Conservation (phyloP, 2,888 invertebrate genomes). For the Argyresthia goedartella region DNA sequence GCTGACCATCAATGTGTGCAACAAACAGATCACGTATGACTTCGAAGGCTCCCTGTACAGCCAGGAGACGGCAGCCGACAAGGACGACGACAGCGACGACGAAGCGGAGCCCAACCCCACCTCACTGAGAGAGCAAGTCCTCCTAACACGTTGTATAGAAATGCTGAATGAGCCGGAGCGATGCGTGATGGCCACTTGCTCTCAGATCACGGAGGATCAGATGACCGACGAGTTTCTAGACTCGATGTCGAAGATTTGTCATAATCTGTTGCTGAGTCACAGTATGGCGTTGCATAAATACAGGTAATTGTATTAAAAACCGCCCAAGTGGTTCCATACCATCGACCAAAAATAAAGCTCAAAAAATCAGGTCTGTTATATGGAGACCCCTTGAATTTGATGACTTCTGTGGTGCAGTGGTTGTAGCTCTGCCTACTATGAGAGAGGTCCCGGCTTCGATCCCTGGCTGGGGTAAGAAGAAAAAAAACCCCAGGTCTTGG, state of each 20-base stretch:
- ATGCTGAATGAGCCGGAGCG: conserved; percentile 74
- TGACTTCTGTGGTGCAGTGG: too few relatives aligned
- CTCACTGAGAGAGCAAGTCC: conserved; percentile 51
- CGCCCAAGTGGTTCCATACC: too few relatives aligned
- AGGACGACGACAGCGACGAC: conserved; percentile 71
- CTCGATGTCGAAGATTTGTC: conserved; percentile 82
- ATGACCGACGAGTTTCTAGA: conserved; percentile 71
- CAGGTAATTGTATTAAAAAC: conserved; percentile 64
- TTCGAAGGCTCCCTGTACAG: conserved; percentile 59
- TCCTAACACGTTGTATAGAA: conserved; percentile 71
- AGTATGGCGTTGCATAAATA: conserved; percentile 87
- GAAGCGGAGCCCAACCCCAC: conserved; percentile 63
- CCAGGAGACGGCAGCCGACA: conserved; percentile 58
- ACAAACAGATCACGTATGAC: conserved; percentile 53
- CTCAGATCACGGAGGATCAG: conserved; percentile 63
- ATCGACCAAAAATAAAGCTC: too few relatives aligned
- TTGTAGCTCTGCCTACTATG: too few relatives aligned
- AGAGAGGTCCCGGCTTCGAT: too few relatives aligned
- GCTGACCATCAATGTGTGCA: conserved; percentile 52
- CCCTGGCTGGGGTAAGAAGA: too few relatives aligned
- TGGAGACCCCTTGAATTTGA: too few relatives aligned
- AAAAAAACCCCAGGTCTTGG: too few relatives aligned
- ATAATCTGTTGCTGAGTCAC: conserved; percentile 85
- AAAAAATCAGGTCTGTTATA: too few relatives aligned
- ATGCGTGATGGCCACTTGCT: conserved; percentile 46